Conservation (phyloP, 2,888 invertebrate genomes). For the Drosophila ezoana region DNA sequence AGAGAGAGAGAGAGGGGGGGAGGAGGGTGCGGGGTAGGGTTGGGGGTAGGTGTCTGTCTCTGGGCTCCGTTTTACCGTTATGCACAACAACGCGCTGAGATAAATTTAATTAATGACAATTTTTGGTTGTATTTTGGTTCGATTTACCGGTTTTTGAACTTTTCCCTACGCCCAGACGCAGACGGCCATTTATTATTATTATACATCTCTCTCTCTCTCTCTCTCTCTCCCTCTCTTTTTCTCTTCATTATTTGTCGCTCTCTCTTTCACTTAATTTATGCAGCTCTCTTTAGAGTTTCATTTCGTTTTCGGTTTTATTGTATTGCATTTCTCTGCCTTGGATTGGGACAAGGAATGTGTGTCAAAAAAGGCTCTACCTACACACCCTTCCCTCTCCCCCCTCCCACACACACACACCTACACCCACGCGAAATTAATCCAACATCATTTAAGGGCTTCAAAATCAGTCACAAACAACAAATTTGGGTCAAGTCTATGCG, state of each 20-base stretch:
- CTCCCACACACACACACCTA: too few species aligned
- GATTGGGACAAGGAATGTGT: constrained; percentile 24
- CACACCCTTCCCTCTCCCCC: too few species aligned
- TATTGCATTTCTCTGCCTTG: constrained; percentile 65
- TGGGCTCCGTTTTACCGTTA: constrained; percentile 55
- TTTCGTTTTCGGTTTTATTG: constrained; percentile 55
- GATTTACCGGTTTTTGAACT: constrained; percentile 73
- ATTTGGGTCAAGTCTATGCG: constrained; percentile 66
- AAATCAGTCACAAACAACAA: constrained; percentile 4
- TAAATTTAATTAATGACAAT: constrained; percentile 71
- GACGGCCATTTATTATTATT: constrained; percentile 28
- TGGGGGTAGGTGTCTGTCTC: not conserved
- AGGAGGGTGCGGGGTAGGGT: not conserved
- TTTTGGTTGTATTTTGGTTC: constrained; percentile 48
- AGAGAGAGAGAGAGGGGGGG: constrained; percentile 1
- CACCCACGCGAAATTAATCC: constrained; percentile 41
- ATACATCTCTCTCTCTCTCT: constrained; percentile 5
- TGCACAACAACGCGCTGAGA: constrained; percentile 41
- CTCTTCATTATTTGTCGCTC: constrained; percentile 17
- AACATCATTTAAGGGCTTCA: constrained; percentile 30
- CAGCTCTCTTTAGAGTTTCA: constrained; percentile 44
- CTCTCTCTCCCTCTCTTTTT: constrained; percentile 28
- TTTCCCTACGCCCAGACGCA: constrained; percentile 59
- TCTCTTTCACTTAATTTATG: constrained; percentile 60
- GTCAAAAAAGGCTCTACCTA: constrained; percentile 48